Base-by-base conservation (phyloP, 2,113 vertebrate genomes). In the Pterophyllum scalare region DNA sequence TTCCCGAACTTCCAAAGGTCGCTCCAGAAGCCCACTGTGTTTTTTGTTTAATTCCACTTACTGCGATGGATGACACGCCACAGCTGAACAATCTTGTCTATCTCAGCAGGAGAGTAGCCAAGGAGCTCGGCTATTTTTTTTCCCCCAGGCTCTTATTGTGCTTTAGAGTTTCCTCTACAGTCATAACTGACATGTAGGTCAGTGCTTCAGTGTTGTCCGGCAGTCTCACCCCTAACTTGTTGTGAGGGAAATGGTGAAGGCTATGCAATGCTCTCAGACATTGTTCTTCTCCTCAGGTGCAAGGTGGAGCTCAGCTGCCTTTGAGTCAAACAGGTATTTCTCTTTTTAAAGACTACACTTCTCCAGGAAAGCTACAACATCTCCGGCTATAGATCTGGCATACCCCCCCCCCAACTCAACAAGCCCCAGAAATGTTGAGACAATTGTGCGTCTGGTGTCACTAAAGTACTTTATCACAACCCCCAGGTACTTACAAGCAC, bases 271-370 rank as follows among this genome's bases (percentile, higher is more conserved):
- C 35, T 58, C 65, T 57, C 24, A 6, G 49, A 67, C 77, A 79
- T 24, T 58, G 64, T 56, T 61, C 5, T 35, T 3, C 0, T 77
- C 38, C 61, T 83, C 75, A 60, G 82, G 54, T 11, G 7, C 72
- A 38, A 9, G 8, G 35, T 38, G 35, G 35, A 38, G 35, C 35
- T 38, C 35, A 35, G 7, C 35, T 35, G 75, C 70, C 78, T 84
- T 75, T 31, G 67, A 80, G 70, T 84, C 58, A 58, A 75, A 84
- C 79, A 58, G 77, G 59, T 75, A 46, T 33, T 56, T 75, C 26
- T 60, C 13, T 31, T 35, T 75, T 33, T 56, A 22, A 20, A 75
- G 49, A 12, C 28, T 7, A 33, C 70, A 56, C 17, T 56, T 56
- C 20, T 57, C 31, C 2, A 33, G 52, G 5, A 57, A 75, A 75